Conservation (phyloP, 2,888 invertebrate species). For the Cantharis lateralis region DNA sequence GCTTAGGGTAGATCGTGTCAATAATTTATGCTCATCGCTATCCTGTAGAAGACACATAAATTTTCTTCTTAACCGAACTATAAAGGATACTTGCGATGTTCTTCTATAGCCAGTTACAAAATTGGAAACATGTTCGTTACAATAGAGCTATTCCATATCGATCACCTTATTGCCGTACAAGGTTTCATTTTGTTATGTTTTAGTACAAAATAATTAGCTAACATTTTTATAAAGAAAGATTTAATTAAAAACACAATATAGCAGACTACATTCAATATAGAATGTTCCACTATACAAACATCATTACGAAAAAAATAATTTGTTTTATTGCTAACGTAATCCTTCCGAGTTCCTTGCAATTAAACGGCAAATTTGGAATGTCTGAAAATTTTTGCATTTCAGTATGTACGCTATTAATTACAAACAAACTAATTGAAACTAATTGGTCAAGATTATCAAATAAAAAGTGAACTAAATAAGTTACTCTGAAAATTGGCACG, state of each 20-base stretch:
- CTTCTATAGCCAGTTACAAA: background rate
- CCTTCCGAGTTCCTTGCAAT: background rate
- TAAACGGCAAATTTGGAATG: background rate
- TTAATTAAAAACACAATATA: background rate
- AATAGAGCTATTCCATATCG: background rate
- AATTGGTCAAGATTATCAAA: conserved; percentile 12
- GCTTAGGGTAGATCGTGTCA: background rate
- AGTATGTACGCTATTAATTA: background rate
- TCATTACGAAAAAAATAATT: background rate
- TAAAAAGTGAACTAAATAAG: conserved; percentile 2
- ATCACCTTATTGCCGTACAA: background rate
- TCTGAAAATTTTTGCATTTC: background rate
- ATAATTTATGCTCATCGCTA: background rate
- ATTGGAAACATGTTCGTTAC: background rate
- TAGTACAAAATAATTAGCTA: background rate
- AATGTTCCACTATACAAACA: background rate
- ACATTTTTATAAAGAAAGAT: background rate
- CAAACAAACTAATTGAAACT: background rate
- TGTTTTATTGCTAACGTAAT: background rate
- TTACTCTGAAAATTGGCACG: conserved; percentile 10
- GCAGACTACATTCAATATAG: background rate
- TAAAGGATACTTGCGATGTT: background rate
- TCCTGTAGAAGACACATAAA: background rate
- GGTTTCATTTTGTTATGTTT: background rate
- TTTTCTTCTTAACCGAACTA: background rate